Conservation (phyloP, 1,140 invertebrate genomes). For the Drosophila ironensis region DNA sequence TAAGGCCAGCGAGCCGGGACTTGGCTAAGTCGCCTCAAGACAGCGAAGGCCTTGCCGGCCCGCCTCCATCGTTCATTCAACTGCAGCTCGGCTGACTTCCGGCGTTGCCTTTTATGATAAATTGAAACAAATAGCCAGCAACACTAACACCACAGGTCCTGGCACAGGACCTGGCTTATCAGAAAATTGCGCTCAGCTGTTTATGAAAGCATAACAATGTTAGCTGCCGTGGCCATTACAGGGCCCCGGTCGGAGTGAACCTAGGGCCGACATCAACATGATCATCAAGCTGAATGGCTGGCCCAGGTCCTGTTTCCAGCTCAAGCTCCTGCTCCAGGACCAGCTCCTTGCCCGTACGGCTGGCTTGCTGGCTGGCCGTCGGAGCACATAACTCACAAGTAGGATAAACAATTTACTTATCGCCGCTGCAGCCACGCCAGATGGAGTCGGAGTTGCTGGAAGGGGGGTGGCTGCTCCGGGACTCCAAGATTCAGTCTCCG, state of each 20-base stretch:
- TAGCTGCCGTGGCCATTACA: constrained; percentile 57
- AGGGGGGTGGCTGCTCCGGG: not conserved
- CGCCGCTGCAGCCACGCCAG: constrained; percentile 59
- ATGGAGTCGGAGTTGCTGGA: not conserved
- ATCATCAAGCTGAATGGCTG: constrained; percentile 69
- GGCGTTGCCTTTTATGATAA: constrained; percentile 79
- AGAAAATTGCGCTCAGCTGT: constrained; percentile 80
- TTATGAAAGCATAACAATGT: constrained; percentile 80
- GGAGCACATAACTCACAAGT: constrained; percentile 77
- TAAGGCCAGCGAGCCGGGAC: not conserved
- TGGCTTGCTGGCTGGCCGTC: constrained; percentile 43
- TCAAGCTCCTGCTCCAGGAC: not conserved
- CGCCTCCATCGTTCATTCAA: constrained; percentile 68
- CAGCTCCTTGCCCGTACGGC: constrained; percentile 4
- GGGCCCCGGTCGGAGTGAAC: not conserved
- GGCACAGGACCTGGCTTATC: constrained; percentile 64
- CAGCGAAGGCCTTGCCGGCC: constrained; percentile 1
- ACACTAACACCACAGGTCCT: constrained; percentile 18
- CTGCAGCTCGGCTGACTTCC: constrained; percentile 74
- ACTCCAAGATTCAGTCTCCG: constrained; percentile 24
- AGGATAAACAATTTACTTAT: constrained; percentile 81
- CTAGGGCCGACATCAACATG: constrained; percentile 69
- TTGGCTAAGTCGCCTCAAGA: constrained; percentile 63
- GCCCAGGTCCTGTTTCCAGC: not conserved
- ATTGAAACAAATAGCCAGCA: constrained; percentile 78